Base-by-base conservation (phyloP, 2,888 invertebrate species). In the Pantelozetes paolii region DNA sequence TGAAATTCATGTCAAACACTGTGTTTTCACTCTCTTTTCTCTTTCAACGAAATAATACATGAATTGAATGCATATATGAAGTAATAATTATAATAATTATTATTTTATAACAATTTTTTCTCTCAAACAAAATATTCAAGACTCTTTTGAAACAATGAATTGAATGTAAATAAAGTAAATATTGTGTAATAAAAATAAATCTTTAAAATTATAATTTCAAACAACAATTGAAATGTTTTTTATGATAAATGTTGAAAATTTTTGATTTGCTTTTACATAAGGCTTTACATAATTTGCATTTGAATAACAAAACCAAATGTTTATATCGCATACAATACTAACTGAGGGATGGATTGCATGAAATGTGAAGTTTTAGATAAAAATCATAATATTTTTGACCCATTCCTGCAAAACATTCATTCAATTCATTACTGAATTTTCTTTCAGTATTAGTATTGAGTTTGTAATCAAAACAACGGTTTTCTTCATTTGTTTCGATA, bases 111-210 rank as follows among this genome's bases (percentile, higher is more conserved):
- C 2, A 54, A 50, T 50, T 50, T 50, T n/a, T n/a, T n/a, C n/a
- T 36, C 9, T 36, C 36, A 36, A 36, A 8, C 6, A 36, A 20
- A 20, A 54, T 54, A 54, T 54, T 54, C 23, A 54, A 26, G 30
- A 59, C 15, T 59, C n/a, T n/a, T n/a, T n/a, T 32, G 6, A 59
- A 30, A 59, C 59, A 59, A 59, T 59, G n/a, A 18, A 59, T 15
- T 20, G 20, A 20, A 28, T 59, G 59, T 59, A 59, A 59, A 59
- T 59, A 59, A 59, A 59, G 59, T 59, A 59, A 59, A 59, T 23
- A 50, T 59, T 59, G 30, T 59, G 59, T 59, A 30, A 59, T 59
- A 30, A 50, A n/a, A 50, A 40, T n/a, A n/a, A 45, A 15, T 15
- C 54, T 2, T 54, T 54, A 20, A 45, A 45, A 45, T 18, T 50